These are phyloP conservation scores for Eudemis profundana DNA, from an alignment of 2,888 invertebrate genomes.

Conservation along the genomic window DNA sequence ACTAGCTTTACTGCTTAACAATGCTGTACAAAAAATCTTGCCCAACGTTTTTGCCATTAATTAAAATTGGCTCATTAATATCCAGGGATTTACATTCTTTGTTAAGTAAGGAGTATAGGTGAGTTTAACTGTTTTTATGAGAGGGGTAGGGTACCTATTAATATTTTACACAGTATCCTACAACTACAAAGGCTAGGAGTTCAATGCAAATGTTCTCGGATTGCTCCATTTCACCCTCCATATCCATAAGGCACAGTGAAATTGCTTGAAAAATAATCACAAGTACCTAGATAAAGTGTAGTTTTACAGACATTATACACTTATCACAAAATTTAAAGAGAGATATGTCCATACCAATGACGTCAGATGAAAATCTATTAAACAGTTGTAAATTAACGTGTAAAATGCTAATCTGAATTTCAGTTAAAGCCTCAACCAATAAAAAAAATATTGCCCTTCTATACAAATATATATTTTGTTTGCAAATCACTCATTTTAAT, in stretches of 20 bases:
- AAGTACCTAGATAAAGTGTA: slow-evolving; percentile 5
- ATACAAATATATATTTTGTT: slow-evolving; percentile 39
- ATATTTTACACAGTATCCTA: slow-evolving; percentile 18
- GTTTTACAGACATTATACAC: background rate
- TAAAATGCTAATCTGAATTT: slow-evolving; percentile 17
- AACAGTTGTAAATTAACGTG: slow-evolving; percentile 2
- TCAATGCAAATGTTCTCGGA: slow-evolving; percentile 36
- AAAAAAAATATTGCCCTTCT: slow-evolving; percentile 26
- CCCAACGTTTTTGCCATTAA: slow-evolving; percentile 1
- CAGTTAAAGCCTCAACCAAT: slow-evolving; percentile 13
- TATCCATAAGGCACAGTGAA: slow-evolving; percentile 42
- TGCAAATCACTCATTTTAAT: slow-evolving; percentile 28
- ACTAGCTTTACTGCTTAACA: slow-evolving; percentile 57
- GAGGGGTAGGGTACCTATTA: slow-evolving; percentile 7
- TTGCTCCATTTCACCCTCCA: slow-evolving; percentile 38
- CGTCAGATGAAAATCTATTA: slow-evolving; percentile 1
- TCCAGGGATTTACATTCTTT: too few species aligned
- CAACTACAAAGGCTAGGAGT: slow-evolving; percentile 33
- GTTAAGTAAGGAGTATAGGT: background rate
- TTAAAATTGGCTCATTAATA: background rate
- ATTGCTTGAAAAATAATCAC: slow-evolving; percentile 36
- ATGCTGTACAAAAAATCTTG: slow-evolving; percentile 35
- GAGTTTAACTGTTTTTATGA: background rate
- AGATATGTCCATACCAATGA: slow-evolving; percentile 28
- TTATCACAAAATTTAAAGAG: background rate